phyloP scores from a whole-genome alignment of 2,888 invertebrate species.

The Penaeus monodon region DNA sequence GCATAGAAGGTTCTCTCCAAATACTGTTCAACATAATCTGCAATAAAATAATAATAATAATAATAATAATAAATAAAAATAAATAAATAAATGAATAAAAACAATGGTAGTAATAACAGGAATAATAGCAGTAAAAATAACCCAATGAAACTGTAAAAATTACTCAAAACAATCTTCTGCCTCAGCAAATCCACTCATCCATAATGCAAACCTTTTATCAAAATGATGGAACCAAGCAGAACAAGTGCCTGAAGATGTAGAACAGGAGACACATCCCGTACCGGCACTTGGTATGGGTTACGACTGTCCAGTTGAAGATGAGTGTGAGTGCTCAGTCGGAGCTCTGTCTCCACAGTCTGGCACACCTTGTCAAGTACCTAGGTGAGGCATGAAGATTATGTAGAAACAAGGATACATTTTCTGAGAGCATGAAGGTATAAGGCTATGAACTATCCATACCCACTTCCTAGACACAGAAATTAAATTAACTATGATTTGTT shows the following conservation, averaged over 20 bases:
- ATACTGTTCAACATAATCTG: slow-evolving; percentile 84
- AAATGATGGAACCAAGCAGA: slow-evolving; percentile 34
- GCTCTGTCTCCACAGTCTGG: slow-evolving; percentile 90
- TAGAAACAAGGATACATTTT: neutral
- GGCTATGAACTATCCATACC: too few species aligned
- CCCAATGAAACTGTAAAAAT: neutral
- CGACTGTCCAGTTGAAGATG: slow-evolving; percentile 80
- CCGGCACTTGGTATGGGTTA: slow-evolving; percentile 76
- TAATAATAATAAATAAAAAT: neutral
- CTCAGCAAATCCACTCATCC: too few species aligned
- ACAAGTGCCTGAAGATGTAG: slow-evolving; percentile 31
- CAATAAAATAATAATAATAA: too few species aligned
- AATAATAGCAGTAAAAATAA: too few species aligned
- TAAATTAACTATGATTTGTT: too few species aligned
- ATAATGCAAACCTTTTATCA: slow-evolving; percentile 38
- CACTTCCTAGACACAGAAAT: too few species aligned
- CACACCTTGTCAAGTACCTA: slow-evolving; percentile 71
- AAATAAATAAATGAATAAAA: neutral
- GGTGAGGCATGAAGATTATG: too few species aligned
- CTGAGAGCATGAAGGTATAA: neutral
- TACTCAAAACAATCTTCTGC: neutral
- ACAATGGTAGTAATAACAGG: too few species aligned
- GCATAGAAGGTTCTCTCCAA: slow-evolving; percentile 96
- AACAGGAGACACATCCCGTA: slow-evolving; percentile 79
- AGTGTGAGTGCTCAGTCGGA: slow-evolving; percentile 91